Percentiles rank a stretch among this genome's conserved stretches.
These are phyloP conservation scores for Calosoma granatense DNA, from an alignment of 1,140 invertebrate species.

Conservation along the genomic window DNA sequence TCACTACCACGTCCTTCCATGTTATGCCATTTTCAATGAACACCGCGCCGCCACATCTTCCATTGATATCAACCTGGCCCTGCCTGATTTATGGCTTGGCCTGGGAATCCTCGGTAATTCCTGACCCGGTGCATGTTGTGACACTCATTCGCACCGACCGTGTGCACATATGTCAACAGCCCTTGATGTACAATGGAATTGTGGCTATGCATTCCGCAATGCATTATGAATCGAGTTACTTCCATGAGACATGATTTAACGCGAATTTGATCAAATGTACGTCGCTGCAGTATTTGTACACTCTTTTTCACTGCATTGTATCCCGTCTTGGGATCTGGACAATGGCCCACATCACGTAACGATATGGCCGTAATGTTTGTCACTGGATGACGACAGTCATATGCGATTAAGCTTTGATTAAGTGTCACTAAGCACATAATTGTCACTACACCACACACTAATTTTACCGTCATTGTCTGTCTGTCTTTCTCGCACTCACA, in stretches of 20 bases:
- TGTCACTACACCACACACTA: too few species aligned
- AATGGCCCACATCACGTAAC: conserved; percentile 4
- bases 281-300: conserved; percentile 1
- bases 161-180: too few species aligned
- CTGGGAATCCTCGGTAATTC: conserved; percentile 10
- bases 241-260: conserved; percentile 15
- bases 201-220: conserved; percentile 17
- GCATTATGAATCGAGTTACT: conserved; percentile 12
- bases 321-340: neutral
- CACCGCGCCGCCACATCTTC: conserved; percentile 8
- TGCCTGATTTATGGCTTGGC: neutral
- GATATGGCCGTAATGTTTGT: neutral
- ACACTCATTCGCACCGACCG: too few species aligned
- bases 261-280: neutral
- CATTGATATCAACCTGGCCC: neutral
- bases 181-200: too few species aligned
- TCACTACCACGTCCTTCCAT: conserved; percentile 13
- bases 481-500: too few species aligned
- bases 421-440: too few species aligned
- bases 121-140: too few species aligned
- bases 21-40: conserved; percentile 10
- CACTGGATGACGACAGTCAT: conserved; percentile 6
- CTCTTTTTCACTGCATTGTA: neutral
- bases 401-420: conserved; percentile 11
- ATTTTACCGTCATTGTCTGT: too few species aligned